phyloP scores from a whole-genome alignment of 2,888 invertebrate genomes.

The Tuta absoluta region DNA sequence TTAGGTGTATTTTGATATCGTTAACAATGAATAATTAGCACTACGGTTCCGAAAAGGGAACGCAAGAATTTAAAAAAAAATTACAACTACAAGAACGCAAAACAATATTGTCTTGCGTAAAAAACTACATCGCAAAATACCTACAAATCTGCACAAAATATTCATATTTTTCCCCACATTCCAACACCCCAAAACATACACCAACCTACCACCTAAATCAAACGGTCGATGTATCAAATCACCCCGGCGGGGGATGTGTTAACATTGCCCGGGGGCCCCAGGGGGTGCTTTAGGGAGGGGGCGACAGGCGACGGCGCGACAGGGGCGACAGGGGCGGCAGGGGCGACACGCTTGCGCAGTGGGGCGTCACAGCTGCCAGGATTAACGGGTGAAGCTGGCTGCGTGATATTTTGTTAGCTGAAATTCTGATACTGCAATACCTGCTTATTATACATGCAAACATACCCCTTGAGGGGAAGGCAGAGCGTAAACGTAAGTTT shows the following conservation, averaged over 20 bases:
- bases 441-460: no score
- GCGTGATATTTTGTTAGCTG: no score
- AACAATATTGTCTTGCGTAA: no score
- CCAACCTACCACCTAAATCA: slow-evolving; percentile 12
- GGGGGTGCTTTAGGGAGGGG: slow-evolving; percentile 24
- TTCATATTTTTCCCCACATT: not conserved
- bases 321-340: not conserved
- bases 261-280: slow-evolving; percentile 29
- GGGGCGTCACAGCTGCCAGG: slow-evolving; percentile 1
- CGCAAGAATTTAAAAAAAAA: no score
- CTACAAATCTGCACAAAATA: not conserved
- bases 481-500: no score
- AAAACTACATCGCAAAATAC: no score
- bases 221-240: slow-evolving; percentile 17
- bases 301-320: not conserved
- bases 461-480: no score
- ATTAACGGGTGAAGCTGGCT: not conserved
- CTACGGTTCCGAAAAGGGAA: no score
- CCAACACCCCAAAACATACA: not conserved
- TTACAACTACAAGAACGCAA: no score
- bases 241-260: slow-evolving; percentile 34
- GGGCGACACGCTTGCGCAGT: slow-evolving; percentile 21
- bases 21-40: no score
- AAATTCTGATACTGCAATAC: no score
- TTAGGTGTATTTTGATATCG: no score